Evolutionary conservation across 2,888 invertebrate genomes (phyloP).

Genomic region (Macrophya alboannulata): DNA sequence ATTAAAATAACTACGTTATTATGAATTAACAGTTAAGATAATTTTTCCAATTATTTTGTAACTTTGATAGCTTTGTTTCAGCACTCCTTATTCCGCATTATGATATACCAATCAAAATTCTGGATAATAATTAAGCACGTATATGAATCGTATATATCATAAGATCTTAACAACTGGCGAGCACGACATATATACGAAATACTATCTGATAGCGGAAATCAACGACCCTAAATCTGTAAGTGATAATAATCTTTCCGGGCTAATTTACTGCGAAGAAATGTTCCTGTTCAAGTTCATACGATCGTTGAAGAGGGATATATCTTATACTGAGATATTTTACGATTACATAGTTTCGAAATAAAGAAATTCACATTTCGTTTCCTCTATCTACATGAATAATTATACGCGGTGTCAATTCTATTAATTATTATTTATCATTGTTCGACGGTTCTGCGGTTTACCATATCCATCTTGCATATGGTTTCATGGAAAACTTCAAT

Average conservation of each 20-base stretch:
- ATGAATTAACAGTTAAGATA: not conserved
- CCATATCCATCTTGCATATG: no score
- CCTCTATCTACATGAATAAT: no score
- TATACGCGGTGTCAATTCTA: no score
- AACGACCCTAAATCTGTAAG: not conserved
- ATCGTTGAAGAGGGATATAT: not conserved
- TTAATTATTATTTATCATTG: no score
- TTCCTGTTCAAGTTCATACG: not conserved
- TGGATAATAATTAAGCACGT: not conserved
- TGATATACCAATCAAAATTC: not conserved
- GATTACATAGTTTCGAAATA: no score
- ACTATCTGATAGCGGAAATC: not conserved
- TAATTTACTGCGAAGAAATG: not conserved
- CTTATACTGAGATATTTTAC: not conserved
- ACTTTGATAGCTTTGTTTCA: not conserved
- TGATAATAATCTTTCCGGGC: not conserved
- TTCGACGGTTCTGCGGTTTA: no score
- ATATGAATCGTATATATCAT: not conserved
- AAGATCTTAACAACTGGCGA: not conserved
- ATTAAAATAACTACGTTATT: not conserved
- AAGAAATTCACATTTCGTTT: no score
- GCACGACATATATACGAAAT: not conserved
- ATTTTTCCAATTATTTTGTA: not conserved
- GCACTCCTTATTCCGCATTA: not conserved
- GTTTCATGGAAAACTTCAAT: no score